Base-by-base conservation (phyloP, 2,113 vertebrate species). In the Zapornia atra region DNA sequence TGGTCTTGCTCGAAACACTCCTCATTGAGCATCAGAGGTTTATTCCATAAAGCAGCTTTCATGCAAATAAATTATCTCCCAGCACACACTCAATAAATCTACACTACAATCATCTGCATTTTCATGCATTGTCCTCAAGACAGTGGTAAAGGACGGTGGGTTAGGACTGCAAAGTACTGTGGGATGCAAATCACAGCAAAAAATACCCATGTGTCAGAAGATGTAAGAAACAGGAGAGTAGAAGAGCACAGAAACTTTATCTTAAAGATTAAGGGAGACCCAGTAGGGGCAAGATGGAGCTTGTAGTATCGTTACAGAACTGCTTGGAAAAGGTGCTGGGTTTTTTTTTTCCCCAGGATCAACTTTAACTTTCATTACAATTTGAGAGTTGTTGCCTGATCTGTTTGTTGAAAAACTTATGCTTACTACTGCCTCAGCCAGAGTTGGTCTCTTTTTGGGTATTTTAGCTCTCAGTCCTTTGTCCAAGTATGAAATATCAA, bases 81-180 rank as follows among this genome's bases (percentile, higher is more conserved):
- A 79, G 69, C 60, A 78, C 48, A 60, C 57, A 65, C 56, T 57
- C 73, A 71, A 89, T 94, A 94, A 92, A 86, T 95, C 83, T 91
- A 28, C 60, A 86, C 9, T 68, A 24, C 84, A 88, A 75, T 86
- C 22, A 57, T 83, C 53, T 86, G 60, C 21, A 61, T 86, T 94
- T 95, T 48, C 40, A 38, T 90, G 18, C 28, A 84, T 88, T 86
- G 72, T 72, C 68, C 68, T 86, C 69, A 38, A 60, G 60, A 59
- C 63, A 81, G 38, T n/a, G 4, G 4, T 69, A 77, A 91, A 91
- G 33, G 36, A 40, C 44, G 50, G 11, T 1, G 4, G 36, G 36
- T 85, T 76, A 59, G 40, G 16, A 44, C n/a, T 82, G 59, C 9
- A 66, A 69, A 77, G 28, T 59, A 24, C 31, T 15, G 24, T 18